Percentiles rank a stretch among this genome's conserved stretches.
Evolutionary conservation across 2,888 invertebrate genomes (phyloP).

Genomic region (Zhengitettix transpicula): DNA sequence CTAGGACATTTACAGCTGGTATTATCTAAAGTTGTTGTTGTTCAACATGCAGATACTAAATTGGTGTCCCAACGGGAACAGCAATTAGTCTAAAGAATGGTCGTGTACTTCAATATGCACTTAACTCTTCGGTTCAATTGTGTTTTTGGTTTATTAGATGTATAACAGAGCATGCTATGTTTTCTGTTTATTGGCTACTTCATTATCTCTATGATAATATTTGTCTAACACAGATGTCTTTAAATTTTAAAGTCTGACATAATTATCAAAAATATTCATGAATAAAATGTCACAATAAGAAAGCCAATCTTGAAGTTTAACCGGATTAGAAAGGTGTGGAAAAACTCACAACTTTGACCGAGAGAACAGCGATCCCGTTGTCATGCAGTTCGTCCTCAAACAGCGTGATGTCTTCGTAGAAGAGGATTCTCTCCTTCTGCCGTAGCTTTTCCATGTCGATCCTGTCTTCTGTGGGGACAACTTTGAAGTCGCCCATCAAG

Average conservation of each 20-base stretch:
- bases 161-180: no score
- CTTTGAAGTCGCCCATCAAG: constrained; percentile 37
- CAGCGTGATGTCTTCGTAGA: constrained; percentile 82
- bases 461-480: constrained; percentile 48
- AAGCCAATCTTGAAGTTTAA: no score
- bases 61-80: no score
- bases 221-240: not conserved
- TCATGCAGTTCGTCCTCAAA: constrained; percentile 99
- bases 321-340: not conserved
- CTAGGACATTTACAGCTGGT: no score
- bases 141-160: no score
- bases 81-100: no score
- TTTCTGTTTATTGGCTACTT: no score
- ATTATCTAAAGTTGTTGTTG: no score
- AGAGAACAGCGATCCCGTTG: constrained; percentile 81
- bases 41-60: no score
- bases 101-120: no score
- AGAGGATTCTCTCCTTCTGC: constrained; percentile 77
- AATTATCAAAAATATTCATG: not conserved
- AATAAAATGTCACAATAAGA: not conserved
- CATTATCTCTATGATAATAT: no score
- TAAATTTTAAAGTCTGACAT: not conserved
- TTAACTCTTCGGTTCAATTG: no score
- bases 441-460: constrained; percentile 81
- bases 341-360: constrained; percentile 78